Evolutionary conservation across 2,797 vertebrate species (phyloP).

Genomic region (Lepus townsendii): DNA sequence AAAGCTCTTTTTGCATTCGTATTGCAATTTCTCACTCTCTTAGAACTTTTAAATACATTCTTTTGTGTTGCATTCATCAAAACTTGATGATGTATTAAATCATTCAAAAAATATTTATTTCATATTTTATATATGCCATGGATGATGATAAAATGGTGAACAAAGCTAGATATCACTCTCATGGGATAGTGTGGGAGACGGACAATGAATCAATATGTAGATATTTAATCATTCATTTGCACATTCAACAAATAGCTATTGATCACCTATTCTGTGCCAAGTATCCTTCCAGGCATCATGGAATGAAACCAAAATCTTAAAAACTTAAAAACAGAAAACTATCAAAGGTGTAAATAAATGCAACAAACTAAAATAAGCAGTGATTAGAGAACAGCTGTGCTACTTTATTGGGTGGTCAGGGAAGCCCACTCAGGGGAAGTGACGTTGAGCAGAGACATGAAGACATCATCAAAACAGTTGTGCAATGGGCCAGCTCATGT

Average conservation of each 20-base stretch:
- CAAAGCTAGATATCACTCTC: not conserved
- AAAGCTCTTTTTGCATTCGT: not conserved
- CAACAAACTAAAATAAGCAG: constrained; percentile 21
- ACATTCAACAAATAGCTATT: not conserved
- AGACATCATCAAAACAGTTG: not conserved
- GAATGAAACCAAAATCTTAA: not conserved
- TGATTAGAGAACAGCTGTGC: too few species aligned
- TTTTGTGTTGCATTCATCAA: not conserved
- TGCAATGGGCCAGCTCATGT: not conserved
- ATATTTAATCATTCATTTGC: not conserved
- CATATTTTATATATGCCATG: not conserved
- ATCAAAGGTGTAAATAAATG: not conserved
- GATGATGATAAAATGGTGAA: not conserved
- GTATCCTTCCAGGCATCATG: not conserved
- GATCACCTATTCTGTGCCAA: not conserved
- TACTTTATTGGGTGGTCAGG: not conserved
- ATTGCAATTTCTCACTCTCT: not conserved
- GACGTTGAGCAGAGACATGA: not conserved
- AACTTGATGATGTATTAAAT: not conserved
- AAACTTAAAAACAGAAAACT: constrained; percentile 52
- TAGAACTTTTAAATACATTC: not conserved
- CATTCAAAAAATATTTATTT: not conserved
- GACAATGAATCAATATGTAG: not conserved
- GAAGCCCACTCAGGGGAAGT: not conserved
- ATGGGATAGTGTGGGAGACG: not conserved